These are phyloP conservation scores for Gallirallus australis DNA, from an alignment of 2,797 vertebrate genomes.

Conservation along the genomic window DNA sequence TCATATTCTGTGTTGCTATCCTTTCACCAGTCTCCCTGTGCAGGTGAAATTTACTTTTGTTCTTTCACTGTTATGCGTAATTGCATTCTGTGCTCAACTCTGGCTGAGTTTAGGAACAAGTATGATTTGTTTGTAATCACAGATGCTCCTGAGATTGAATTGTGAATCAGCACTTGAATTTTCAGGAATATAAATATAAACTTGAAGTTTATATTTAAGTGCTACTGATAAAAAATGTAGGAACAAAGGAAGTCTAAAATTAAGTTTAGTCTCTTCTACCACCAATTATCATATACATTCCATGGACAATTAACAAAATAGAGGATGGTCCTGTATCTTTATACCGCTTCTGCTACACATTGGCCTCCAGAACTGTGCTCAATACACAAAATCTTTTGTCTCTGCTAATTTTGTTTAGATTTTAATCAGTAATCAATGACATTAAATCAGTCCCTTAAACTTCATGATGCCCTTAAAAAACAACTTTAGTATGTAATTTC, in stretches of 20 bases:
- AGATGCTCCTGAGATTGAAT: background rate
- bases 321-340: background rate
- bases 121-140: background rate
- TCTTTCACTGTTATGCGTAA: background rate
- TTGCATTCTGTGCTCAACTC: background rate
- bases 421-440: background rate
- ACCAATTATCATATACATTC: background rate
- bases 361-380: background rate
- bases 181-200: background rate
- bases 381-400: background rate
- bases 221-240: background rate
- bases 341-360: background rate
- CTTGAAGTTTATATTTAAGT: background rate
- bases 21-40: background rate
- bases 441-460: background rate
- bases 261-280: background rate
- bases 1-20: background rate
- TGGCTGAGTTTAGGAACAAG: constrained; percentile 18
- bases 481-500: background rate
- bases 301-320: background rate
- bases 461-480: background rate
- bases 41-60: background rate
- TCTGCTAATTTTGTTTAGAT: background rate
- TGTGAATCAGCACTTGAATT: background rate
- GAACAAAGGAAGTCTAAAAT: background rate